phyloP scores from a whole-genome alignment of 2,888 invertebrate species.

The Coelopa pilipes region DNA sequence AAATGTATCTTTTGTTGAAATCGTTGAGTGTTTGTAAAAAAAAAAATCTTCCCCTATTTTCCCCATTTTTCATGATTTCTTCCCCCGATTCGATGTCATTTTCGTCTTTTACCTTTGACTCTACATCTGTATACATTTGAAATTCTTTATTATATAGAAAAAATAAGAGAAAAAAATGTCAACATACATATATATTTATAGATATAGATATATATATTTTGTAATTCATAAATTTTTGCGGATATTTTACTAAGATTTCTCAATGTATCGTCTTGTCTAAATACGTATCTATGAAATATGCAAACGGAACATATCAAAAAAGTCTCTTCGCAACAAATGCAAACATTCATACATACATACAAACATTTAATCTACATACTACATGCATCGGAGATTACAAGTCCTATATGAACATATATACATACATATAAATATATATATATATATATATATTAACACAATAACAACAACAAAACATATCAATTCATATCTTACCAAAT shows the following conservation, averaged over 20 bases:
- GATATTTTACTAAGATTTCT: not conserved
- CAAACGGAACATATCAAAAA: slow-evolving; percentile 38
- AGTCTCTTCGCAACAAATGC: not conserved
- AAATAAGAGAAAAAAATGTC: not conserved
- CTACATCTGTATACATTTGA: no score
- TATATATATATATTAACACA: slow-evolving; percentile 5
- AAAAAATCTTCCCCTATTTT: no score
- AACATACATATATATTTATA: slow-evolving; percentile 4
- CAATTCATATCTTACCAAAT: not conserved
- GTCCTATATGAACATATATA: slow-evolving; percentile 23
- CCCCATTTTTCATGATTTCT: no score
- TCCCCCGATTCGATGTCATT: no score
- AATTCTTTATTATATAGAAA: no score
- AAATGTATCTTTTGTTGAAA: not conserved
- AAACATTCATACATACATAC: slow-evolving; percentile 36
- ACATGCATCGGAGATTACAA: not conserved
- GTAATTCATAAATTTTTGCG: not conserved
- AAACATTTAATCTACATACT: slow-evolving; percentile 34
- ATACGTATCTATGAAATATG: not conserved
- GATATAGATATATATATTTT: not conserved
- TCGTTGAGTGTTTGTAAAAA: not conserved
- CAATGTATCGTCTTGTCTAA: not conserved
- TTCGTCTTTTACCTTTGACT: no score
- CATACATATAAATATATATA: slow-evolving; percentile 23
- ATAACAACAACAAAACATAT: not conserved